These are phyloP conservation scores for Coremacera marginata DNA, from an alignment of 2,888 invertebrate species.

Conservation along the genomic window DNA sequence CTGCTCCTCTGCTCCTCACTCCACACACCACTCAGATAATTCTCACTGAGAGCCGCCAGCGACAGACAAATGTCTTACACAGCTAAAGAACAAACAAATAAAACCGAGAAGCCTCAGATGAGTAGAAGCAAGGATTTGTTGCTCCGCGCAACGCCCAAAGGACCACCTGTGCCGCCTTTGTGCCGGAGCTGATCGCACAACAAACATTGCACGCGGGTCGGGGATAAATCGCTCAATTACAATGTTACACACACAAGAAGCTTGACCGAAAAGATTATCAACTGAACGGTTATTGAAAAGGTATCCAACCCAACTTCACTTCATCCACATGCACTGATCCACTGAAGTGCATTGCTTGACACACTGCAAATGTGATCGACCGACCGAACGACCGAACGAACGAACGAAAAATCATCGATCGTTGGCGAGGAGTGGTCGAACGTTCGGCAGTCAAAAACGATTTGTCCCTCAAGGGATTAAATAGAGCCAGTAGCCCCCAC, in stretches of 20 bases:
- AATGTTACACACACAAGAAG: constrained; percentile 34
- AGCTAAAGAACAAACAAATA: background rate
- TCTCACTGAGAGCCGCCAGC: background rate
- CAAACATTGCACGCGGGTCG: background rate
- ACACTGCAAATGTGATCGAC: background rate
- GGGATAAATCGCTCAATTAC: constrained; percentile 33
- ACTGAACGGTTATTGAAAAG: constrained; percentile 26
- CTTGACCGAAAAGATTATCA: constrained; percentile 21
- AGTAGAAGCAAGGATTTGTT: constrained; percentile 15
- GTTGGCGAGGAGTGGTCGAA: constrained; percentile 16
- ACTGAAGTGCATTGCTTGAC: background rate
- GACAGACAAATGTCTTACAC: constrained; percentile 12
- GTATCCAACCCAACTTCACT: background rate
- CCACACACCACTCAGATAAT: background rate
- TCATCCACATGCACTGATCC: background rate
- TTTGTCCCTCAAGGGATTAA: constrained; percentile 38
- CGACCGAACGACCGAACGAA: background rate
- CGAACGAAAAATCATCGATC: background rate
- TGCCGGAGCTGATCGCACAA: background rate
- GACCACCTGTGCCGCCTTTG: constrained; percentile 32
- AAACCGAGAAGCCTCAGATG: background rate
- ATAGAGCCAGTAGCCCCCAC: constrained; percentile 26
- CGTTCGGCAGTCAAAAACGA: constrained; percentile 35
- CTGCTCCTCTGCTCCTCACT: background rate
- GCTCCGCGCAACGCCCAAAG: constrained; percentile 8